A percentile compares a stretch with the other conserved stretches of the same genome.
Evolutionary conservation across 1,140 invertebrate genomes (phyloP).

Genomic region (Matsumurasca onukii): DNA sequence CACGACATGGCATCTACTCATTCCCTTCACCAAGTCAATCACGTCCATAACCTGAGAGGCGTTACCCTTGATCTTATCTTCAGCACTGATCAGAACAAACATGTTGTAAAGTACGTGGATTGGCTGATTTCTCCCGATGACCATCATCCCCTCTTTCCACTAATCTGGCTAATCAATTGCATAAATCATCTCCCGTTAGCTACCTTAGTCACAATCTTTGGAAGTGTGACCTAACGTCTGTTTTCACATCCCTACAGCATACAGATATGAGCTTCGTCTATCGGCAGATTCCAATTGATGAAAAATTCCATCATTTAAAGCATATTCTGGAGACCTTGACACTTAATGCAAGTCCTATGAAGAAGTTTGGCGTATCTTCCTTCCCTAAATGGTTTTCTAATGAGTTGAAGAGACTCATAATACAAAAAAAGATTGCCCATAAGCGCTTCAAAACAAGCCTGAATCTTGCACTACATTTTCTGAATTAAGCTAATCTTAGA

Average conservation of each 20-base stretch:
- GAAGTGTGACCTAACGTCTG: background rate
- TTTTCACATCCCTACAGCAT: background rate
- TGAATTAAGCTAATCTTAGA: slow-evolving; percentile 1
- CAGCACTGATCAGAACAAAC: background rate
- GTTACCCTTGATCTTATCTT: background rate
- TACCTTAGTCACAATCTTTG: background rate
- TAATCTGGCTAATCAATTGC: background rate
- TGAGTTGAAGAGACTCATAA: slow-evolving; percentile 6
- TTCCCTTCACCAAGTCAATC: background rate
- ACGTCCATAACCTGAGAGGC: background rate
- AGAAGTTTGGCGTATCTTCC: background rate
- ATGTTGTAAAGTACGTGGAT: background rate
- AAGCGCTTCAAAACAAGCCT: background rate
- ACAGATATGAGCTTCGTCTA: background rate
- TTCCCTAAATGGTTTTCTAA: slow-evolving; percentile 1
- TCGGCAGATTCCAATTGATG: background rate
- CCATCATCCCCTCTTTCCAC: background rate
- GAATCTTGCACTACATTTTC: background rate
- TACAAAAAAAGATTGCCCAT: background rate
- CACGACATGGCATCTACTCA: background rate
- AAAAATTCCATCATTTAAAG: background rate
- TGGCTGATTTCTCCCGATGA: background rate
- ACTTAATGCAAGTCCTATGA: background rate
- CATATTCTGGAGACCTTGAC: background rate
- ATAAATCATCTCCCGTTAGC: background rate